Conservation (phyloP, 2,113 vertebrate species). For the Perca flavescens region DNA sequence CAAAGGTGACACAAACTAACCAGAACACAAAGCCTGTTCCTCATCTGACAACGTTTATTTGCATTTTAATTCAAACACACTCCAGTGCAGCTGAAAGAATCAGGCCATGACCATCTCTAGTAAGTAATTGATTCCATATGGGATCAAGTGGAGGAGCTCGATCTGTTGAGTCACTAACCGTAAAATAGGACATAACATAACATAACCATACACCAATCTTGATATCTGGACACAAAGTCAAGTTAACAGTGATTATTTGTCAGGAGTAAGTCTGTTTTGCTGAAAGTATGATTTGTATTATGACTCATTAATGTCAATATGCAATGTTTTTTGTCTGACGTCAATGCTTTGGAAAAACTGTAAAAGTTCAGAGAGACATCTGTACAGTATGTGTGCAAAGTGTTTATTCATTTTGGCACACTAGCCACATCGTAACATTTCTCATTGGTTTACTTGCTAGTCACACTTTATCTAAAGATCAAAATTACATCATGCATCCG, state of each 20-base stretch:
- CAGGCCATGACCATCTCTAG: slow-evolving; percentile 23
- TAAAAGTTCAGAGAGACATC: background rate
- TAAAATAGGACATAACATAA: slow-evolving; percentile 72
- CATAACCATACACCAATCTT: slow-evolving; percentile 59
- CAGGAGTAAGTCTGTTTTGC: slow-evolving; percentile 76
- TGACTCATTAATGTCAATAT: slow-evolving; percentile 33
- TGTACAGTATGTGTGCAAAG: background rate
- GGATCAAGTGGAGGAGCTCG: slow-evolving; percentile 38
- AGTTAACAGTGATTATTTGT: slow-evolving; percentile 74
- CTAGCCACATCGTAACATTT: background rate
- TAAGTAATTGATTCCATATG: slow-evolving; percentile 65
- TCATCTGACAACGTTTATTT: slow-evolving; percentile 47
- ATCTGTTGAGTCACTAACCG: slow-evolving; percentile 80
- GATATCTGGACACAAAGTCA: slow-evolving; percentile 58
- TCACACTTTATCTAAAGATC: slow-evolving; percentile 28
- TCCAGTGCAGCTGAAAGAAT: slow-evolving; percentile 48
- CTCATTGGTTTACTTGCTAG: background rate
- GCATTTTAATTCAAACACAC: slow-evolving; percentile 47
- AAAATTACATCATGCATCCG: slow-evolving; percentile 11
- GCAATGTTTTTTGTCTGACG: background rate
- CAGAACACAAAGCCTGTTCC: slow-evolving; percentile 38
- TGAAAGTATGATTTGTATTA: slow-evolving; percentile 11
- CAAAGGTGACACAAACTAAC: background rate
- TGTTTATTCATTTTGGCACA: background rate
- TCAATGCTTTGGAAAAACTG: slow-evolving; percentile 9